Percentiles rank a stretch among this genome's conserved stretches.
Evolutionary conservation across 2,113 vertebrate genomes (phyloP).

Genomic region (Parotia lawesii): DNA sequence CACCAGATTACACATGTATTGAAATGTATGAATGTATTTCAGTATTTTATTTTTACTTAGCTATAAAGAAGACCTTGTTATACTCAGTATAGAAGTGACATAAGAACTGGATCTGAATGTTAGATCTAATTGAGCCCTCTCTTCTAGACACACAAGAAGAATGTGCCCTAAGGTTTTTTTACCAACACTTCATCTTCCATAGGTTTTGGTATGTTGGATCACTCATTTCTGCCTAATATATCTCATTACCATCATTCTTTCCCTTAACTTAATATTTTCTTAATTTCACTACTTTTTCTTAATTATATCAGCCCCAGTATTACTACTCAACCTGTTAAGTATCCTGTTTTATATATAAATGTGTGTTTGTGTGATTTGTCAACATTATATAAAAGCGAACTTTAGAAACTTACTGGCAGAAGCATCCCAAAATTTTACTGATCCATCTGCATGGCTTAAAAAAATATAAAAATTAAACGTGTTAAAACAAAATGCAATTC

Average conservation of each 20-base stretch:
- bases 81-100: not conserved
- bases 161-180: not conserved
- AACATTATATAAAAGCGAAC: constrained; percentile 23
- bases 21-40: not conserved
- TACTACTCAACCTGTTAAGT: not conserved
- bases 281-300: not conserved
- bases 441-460: constrained; percentile 93
- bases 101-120: not conserved
- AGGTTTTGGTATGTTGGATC: not conserved
- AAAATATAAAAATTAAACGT: constrained; percentile 64
- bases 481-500: constrained; percentile 52
- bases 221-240: not conserved
- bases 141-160: not conserved
- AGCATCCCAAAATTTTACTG: constrained; percentile 94
- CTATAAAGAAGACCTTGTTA: not conserved
- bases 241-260: not conserved
- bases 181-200: not conserved
- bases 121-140: not conserved
- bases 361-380: not conserved
- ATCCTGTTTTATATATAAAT: not conserved
- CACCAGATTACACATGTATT: not conserved
- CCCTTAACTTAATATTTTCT: not conserved
- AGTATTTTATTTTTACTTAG: not conserved
- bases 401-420: constrained; percentile 85
- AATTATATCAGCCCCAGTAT: not conserved